Evolutionary conservation across 1,140 invertebrate species (phyloP), one percentile per base, ranked within the genome.

Genomic region (Nymphalis io): DNA sequence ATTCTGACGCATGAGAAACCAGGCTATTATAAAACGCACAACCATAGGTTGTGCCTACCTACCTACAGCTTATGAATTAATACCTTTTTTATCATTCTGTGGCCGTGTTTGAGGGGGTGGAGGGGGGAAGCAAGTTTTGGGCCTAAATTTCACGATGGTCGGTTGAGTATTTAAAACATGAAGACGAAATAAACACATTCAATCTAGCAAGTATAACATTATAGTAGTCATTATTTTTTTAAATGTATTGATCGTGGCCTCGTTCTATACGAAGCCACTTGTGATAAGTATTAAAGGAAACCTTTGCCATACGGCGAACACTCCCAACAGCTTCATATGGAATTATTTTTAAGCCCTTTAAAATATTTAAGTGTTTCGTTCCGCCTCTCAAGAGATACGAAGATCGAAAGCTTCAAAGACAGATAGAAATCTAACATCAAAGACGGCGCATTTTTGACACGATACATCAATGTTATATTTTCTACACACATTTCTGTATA

Each of bases 371-470:
- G 65, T 68, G 65, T 68, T 60, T 68, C 65, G 58, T 68, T 68
- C 65, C 65, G 65, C 65, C 65, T 68, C 58, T 68, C 51, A 51
- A 62, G 58, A 68, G 58, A 68, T 68, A 68, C 40, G 40, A 61
- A 44, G 16, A 68, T 68, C 58, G 27, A 68, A 55, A 60, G 60
- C n/a, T 59, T 68, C 60, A 62, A 62, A 62, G 23, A 10, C 60
- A 62, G 38, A 60, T 62, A 20, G 51, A 15, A 23, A 27, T 55
- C 23, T 23, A 2, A 55, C 20, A 27, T 55, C 51, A 55, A 55
- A 55, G 51, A 55, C 51, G 21, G 51, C 46, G n/a, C 23, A 23
- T 27, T 55, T 55, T 55, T 55, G 21, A 55, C 13, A 15, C 51
- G 11, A 55, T 55, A 21, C 8, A 55, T 1, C 10, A 48, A 18